These are phyloP conservation scores for Accipiter cooperii DNA, from an alignment of 2,113 vertebrate species.

Conservation along the genomic window DNA sequence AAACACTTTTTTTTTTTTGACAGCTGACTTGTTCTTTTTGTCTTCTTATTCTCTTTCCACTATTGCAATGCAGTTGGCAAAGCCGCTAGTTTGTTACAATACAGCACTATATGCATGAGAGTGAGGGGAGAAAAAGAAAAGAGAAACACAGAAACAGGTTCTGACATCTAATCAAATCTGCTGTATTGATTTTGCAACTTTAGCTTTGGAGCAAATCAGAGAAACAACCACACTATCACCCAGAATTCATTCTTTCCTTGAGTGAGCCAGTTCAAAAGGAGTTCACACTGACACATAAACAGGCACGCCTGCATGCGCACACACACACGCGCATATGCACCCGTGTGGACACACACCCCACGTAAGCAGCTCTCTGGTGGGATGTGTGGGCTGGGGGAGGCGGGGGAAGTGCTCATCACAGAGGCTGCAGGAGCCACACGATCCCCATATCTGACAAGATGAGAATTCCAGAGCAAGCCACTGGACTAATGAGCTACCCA, in stretches of 20 bases:
- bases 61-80: not conserved
- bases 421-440: conserved; percentile 26
- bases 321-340: not conserved
- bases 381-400: not conserved
- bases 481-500: conserved; percentile 44
- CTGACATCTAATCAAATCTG: conserved; percentile 64
- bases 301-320: not conserved
- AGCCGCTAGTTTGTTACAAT: not conserved
- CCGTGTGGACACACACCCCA: not conserved
- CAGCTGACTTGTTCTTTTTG: not conserved
- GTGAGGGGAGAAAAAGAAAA: conserved; percentile 1
- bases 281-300: not conserved
- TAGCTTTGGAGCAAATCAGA: conserved; percentile 41
- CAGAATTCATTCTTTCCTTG: not conserved
- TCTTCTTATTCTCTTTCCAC: not conserved
- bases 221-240: not conserved
- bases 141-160: conserved; percentile 47
- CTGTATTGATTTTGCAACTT: conserved; percentile 60
- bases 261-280: not conserved
- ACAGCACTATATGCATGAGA: not conserved
- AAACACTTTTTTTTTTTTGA: not conserved
- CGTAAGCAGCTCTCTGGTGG: not conserved
- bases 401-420: not conserved
- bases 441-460: conserved; percentile 14
- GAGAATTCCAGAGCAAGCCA: conserved; percentile 43